Base-by-base conservation (phyloP, 2,888 invertebrate species). In the Apamea anceps region DNA sequence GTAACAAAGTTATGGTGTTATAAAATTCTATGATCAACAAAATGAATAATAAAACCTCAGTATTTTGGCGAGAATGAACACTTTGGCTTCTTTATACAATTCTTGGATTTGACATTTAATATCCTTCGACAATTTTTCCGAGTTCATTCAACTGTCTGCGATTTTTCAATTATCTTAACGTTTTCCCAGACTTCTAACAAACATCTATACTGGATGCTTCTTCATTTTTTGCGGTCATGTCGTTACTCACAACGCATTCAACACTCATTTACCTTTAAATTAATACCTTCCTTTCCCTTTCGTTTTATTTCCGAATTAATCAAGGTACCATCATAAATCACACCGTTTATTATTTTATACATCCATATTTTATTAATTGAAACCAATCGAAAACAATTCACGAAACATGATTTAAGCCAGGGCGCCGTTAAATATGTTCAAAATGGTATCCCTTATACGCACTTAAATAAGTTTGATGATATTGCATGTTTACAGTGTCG, bases 401-500 rank as follows among this genome's bases (percentile, higher is more conserved):
- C 65, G 66, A 72, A 81, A 83, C 81, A 82, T 86, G 84, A 90
- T 89, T 88, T 87, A 85, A 85, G 76, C 77, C 75, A 60, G 71
- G 72, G 54, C 48, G 62, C 80, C 80, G 77, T 87, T 89, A 88
- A 89, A 88, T 83, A 81, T 86, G 87, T 87, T 87, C 90, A 89
- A 90, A 91, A 89, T 87, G 83, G 88, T 88, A 87, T 90, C 89
- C 86, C 84, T 82, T 90, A 85, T 84, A 86, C 84, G 84, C 90
- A 90, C 91, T 94, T 92, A 93, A 94, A 93, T 93, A 89, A 87
- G 80, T 93, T 90, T 91, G 90, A 95, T 94, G 95, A 94, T 95
- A 94, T 95, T 94, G 92, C 95, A 94, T 94, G 94, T 96, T 95
- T 95, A 95, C 94, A 90, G 94, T 91, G 92, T 91, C 93, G 94